Evolutionary conservation across 2,797 vertebrate species (phyloP), one percentile per base, ranked within the genome.

Genomic region (Hyperoplus lanceolatus): DNA sequence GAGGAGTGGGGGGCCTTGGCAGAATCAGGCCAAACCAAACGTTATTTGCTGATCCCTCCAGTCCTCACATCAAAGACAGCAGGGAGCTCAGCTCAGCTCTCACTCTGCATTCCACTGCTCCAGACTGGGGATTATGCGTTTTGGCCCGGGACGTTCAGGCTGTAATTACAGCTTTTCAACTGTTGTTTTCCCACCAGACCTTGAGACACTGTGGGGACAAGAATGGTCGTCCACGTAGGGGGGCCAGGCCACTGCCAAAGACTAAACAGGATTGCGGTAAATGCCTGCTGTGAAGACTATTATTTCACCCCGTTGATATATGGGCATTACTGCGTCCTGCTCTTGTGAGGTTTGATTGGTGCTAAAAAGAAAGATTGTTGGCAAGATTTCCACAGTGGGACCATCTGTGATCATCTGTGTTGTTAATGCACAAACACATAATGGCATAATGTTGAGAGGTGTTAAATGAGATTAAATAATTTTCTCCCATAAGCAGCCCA

Each of bases 21-120:
- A 93, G 90, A 94, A 92, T 92, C 90, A 89, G 91, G 92, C 92
- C 93, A 94, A 92, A 92, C 91, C 92, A 92, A 93, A 94, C 77
- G 88, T 75, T 90, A 89, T 92, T 88, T 88, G 84, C 92, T 92
- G 90, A 94, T 94, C 93, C 91, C 89, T 92, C 84, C 84, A 89
- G 89, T 90, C 87, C 85, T 92, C 90, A 94, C 92, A 93, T 93
- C 89, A 91, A 93, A 94, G 92, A 92, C 89, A 78, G 88, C 80
- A 89, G 89, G 88, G 87, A 92, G 89, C 91, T 91, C 90, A 84
- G 91, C 91, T 92, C 89, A 85, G 89, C 93, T 92, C 78, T 92
- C 78, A 84, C 88, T 91, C 91, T 90, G 91, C 94, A 94, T 94
- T 94, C 93, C 90, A 81, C 91, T 92, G 87, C 92, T 94, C 90